These are phyloP conservation scores for Callochromis pleurospilus DNA, from an alignment of 2,113 vertebrate genomes.

Conservation along the genomic window DNA sequence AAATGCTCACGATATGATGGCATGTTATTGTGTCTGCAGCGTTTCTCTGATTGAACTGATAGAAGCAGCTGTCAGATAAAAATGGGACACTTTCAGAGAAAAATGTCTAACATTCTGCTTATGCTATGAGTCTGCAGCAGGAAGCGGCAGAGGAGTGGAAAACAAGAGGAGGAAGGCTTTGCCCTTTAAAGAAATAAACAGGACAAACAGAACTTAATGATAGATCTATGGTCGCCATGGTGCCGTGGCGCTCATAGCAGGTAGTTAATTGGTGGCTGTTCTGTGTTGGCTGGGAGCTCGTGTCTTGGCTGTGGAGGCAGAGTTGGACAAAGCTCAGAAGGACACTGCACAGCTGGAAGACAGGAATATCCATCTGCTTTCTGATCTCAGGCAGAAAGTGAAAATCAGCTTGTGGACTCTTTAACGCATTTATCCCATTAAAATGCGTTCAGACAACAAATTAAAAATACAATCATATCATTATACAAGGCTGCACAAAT, in stretches of 20 bases:
- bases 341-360: not conserved
- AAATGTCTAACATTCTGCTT: not conserved
- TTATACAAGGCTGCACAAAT: not conserved
- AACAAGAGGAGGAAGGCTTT: not conserved
- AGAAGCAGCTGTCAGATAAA: not conserved
- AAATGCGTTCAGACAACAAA: not conserved
- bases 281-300: not conserved
- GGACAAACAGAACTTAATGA: not conserved
- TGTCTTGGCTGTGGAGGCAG: not conserved
- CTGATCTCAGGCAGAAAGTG: not conserved
- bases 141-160: rapidly evolving
- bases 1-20: rapidly evolving
- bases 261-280: not conserved
- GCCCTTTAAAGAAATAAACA: not conserved
- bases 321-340: not conserved
- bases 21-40: not conserved
- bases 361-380: not conserved
- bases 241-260: not conserved
- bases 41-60: not conserved
- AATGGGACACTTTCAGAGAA: not conserved
- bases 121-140: not conserved
- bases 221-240: not conserved
- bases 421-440: not conserved
- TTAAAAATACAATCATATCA: not conserved
- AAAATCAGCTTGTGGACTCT: rapidly evolving